Base-by-base conservation (phyloP, 2,113 vertebrate genomes). In the Chaetops frenatus region DNA sequence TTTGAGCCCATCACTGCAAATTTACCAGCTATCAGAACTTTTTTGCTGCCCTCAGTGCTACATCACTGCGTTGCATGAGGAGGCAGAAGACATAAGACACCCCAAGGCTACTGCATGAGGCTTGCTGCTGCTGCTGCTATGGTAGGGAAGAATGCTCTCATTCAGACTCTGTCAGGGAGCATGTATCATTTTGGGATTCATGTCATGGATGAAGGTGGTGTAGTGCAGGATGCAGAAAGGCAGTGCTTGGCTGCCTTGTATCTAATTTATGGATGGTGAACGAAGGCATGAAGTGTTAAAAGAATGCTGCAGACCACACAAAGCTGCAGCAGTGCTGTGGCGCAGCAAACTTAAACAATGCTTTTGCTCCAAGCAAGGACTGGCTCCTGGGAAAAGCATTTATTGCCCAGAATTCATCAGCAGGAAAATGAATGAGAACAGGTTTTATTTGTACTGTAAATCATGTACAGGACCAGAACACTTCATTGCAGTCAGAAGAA, bases 381-480 rank as follows among this genome's bases (percentile, higher is more conserved):
- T 29, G 64, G 23, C 67, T 88, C 91, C 38, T 64, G 85, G 56
- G 73, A 64, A 86, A 96, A 61, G 64, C 35, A 28, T 73, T 95
- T 93, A 92, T 61, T 86, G 62, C 47, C 48, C 56, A 90, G 76
- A 74, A 86, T 83, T 93, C 88, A 93, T 81, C 86, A 90, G 28
- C 51, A 78, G 38, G 44, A 97, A 93, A 67, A 88, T 22, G 67
- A 83, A 88, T 81, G 53, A 64, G 56, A 96, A 81, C n/a, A 58
- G 82, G 70, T 88, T 95, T 95, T 94, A 88, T 94, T 84, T 56
- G 53, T 81, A 64, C n/a, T 53, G 61, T 79, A 95, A 95, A 70
- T 86, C 60, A 71, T 25, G 24, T 15, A 47, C 9, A 83, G 33
- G 33, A 92, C 40, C 60, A 81, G 87, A 88, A 81, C 45, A 24